Percentiles rank a stretch among this genome's conserved stretches.
phyloP scores from a whole-genome alignment of 2,797 vertebrate genomes.

The Cyclopterus lumpus region DNA sequence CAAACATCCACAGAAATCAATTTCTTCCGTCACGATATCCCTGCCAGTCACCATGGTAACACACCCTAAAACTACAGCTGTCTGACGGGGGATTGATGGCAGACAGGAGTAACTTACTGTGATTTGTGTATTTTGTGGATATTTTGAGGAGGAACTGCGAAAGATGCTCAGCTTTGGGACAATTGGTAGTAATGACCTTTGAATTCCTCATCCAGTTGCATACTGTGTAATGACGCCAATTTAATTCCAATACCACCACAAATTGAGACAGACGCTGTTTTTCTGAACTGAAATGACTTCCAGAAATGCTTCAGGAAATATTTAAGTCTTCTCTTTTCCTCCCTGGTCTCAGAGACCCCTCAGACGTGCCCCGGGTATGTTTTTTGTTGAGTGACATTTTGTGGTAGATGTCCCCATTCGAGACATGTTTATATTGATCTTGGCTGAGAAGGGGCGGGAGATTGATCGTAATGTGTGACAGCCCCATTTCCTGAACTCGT shows the following conservation, averaged over 20 bases:
- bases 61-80: constrained; percentile 75
- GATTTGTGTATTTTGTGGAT: constrained; percentile 33
- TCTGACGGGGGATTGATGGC: constrained; percentile 67
- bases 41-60: constrained; percentile 81
- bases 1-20: constrained; percentile 45
- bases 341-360: constrained; percentile 2
- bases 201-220: constrained; percentile 17
- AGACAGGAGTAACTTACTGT: constrained; percentile 44
- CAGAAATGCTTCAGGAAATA: not conserved
- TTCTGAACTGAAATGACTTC: not conserved
- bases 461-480: constrained; percentile 66
- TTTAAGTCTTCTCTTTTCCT: not conserved
- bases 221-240: constrained; percentile 22
- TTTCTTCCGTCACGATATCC: constrained; percentile 69
- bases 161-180: constrained; percentile 17
- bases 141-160: constrained; percentile 4
- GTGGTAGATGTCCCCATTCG: constrained; percentile 38
- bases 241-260: constrained; percentile 22
- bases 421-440: constrained; percentile 72
- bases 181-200: constrained; percentile 17
- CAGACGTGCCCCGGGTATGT: constrained; percentile 37
- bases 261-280: constrained; percentile 10
- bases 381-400: constrained; percentile 57
- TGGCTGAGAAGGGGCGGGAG: constrained; percentile 16
- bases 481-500: constrained; percentile 56